Conservation (phyloP, 2,113 vertebrate species). For the Hydropotes inermis region DNA sequence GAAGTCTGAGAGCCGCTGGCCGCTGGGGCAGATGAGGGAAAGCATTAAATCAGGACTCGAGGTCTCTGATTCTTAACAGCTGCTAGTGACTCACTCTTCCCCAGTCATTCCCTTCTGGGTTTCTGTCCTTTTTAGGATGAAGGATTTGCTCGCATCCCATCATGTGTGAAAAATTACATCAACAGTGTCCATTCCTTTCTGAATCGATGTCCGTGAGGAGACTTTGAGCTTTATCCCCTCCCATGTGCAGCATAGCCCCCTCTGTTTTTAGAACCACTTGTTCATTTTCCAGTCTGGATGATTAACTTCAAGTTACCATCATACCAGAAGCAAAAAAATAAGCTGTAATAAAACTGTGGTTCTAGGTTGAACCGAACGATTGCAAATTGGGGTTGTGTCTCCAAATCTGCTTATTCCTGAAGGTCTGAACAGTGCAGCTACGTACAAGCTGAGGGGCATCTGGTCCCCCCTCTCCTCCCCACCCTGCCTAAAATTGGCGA, state of each 20-base stretch:
- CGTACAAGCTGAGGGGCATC: accelerated
- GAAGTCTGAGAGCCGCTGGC: slow-evolving; percentile 5
- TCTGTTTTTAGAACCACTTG: neutral
- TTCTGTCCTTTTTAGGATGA: slow-evolving; percentile 75
- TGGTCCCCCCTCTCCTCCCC: accelerated
- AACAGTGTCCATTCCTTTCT: slow-evolving; percentile 2
- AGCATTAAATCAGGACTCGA: slow-evolving; percentile 55
- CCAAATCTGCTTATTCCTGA: neutral
- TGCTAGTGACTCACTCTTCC: slow-evolving; percentile 71
- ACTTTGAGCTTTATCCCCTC: neutral
- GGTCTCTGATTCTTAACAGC: slow-evolving; percentile 65
- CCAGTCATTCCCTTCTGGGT: slow-evolving; percentile 38
- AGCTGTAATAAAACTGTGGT: neutral
- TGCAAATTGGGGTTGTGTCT: neutral
- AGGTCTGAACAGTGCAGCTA: neutral
- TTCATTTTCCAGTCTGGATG: neutral
- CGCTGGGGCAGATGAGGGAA: slow-evolving; percentile 30
- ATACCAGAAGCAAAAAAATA: neutral
- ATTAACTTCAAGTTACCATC: neutral
- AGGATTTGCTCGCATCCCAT: slow-evolving; percentile 40
- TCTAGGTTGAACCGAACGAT: neutral
- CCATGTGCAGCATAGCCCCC: neutral
- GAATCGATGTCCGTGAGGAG: neutral
- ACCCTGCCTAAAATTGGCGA: too few species aligned
- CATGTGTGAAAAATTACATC: slow-evolving; percentile 52